Evolutionary conservation across 2,797 vertebrate species (phyloP), one percentile per base, ranked within the genome.

Genomic region (Sebastes ruberrimus): DNA sequence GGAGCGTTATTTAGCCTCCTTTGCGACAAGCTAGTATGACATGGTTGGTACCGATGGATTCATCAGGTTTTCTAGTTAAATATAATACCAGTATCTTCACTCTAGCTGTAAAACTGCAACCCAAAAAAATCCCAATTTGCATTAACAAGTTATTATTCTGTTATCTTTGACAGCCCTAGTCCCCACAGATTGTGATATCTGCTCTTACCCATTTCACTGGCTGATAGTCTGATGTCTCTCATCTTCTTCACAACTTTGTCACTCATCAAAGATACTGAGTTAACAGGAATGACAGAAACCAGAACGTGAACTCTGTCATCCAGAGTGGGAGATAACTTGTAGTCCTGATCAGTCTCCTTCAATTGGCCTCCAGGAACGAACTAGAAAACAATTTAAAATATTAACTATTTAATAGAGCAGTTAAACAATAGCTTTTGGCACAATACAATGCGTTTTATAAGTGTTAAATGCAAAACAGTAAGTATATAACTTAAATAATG

Each of bases 281-380:
- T 9, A 1, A 32, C 76, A 66, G 80, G 10, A 49, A 88, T 4
- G 14, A 91, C 83, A 69, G 27, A 79, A 20, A 92, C 90, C 78
- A 90, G 18, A 22, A 89, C 74, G 8, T 92, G 85, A 46, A 72
- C 63, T 61, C 4, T 83, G 74, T 91, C 86, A 14, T 64, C n/a
- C 14, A 66, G 4, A 30, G 55, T 52, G 10, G 85, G 88, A 46
- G 0, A 3, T 6, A 7, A 2, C 0, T 61, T 84, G 63, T 82
- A 90, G 20, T 0, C 4, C 5, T 0, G 1, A 28, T 77, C 61
- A 2, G 2, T 6, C 3, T 20, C 6, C 3, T 0, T 25, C 10
- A 81, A 5, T 7, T 7, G 75, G 0, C 0, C 13, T 1, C 0
- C 7, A 16, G 74, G 11, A 18, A 20, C 49, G 10, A 90, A 83